phyloP scores from a whole-genome alignment of 2,888 invertebrate genomes.

The Aspidiotus destructor region DNA sequence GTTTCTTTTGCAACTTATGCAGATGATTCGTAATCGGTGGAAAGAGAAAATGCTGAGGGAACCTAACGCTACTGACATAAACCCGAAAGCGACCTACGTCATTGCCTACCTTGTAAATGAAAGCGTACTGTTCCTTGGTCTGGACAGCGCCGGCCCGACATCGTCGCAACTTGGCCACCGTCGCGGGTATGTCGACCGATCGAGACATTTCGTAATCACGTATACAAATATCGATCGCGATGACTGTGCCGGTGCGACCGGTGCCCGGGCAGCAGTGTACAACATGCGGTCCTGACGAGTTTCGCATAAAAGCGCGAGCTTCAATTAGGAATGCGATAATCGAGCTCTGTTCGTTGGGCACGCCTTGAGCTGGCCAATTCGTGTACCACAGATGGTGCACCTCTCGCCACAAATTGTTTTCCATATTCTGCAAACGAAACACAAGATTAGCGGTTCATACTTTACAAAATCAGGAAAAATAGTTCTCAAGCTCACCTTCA shows the following conservation, averaged over 20 bases:
- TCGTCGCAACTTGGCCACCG: slow-evolving; percentile 70
- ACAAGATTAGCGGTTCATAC: neutral
- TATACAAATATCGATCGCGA: slow-evolving; percentile 75
- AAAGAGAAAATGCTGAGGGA: no score
- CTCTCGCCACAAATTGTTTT: slow-evolving; percentile 74
- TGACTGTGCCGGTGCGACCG: slow-evolving; percentile 75
- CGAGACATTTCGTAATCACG: slow-evolving; percentile 73
- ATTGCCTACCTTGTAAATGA: slow-evolving; percentile 70
- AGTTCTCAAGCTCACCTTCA: slow-evolving; percentile 50
- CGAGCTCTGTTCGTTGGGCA: slow-evolving; percentile 71
- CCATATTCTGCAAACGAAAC: slow-evolving; percentile 50
- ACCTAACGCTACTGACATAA: no score
- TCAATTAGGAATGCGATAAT: slow-evolving; percentile 80
- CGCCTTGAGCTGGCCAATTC: slow-evolving; percentile 79
- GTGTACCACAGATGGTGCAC: slow-evolving; percentile 86
- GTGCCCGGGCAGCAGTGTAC: slow-evolving; percentile 83
- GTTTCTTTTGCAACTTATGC: no score
- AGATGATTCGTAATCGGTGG: no score
- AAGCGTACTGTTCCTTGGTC: slow-evolving; percentile 83
- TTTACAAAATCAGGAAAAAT: neutral
- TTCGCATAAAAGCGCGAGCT: slow-evolving; percentile 54
- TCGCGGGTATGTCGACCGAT: slow-evolving; percentile 74
- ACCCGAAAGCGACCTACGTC: no score
- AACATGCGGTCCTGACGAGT: slow-evolving; percentile 57
- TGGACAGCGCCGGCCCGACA: slow-evolving; percentile 83